phyloP scores from a whole-genome alignment of 2,113 vertebrate species.

The Gulo gulo region DNA sequence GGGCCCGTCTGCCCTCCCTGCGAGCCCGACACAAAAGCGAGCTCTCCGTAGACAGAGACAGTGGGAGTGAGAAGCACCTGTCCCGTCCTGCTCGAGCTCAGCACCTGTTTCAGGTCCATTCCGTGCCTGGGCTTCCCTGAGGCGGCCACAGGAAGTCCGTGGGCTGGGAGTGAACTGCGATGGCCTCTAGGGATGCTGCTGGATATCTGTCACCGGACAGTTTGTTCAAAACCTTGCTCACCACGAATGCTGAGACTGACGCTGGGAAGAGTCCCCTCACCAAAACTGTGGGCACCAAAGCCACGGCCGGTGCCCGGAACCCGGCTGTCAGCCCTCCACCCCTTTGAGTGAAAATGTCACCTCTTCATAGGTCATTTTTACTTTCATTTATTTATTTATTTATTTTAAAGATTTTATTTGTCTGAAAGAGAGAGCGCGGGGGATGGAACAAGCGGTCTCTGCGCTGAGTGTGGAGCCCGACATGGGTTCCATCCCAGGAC shows the following conservation, averaged over 20 bases:
- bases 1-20: neutral
- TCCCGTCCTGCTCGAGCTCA: neutral
- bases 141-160: neutral
- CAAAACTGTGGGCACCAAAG: neutral
- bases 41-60: neutral
- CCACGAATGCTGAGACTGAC: neutral
- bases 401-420: neutral
- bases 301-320: rapidly evolving
- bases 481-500: neutral
- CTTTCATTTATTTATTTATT: neutral
- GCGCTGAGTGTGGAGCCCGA: neutral
- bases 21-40: neutral
- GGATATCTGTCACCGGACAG: neutral
- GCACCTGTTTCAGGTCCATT: rapidly evolving
- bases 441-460: neutral
- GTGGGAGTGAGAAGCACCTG: neutral
- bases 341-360: neutral
- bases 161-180: neutral
- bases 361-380: neutral
- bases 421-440: neutral
- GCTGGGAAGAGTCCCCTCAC: neutral
- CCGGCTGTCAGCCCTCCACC: rapidly evolving
- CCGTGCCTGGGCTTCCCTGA: neutral
- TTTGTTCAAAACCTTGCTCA: neutral
- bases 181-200: neutral